phyloP scores from a whole-genome alignment of 2,113 vertebrate genomes.

The Dasyornis broadbenti region DNA sequence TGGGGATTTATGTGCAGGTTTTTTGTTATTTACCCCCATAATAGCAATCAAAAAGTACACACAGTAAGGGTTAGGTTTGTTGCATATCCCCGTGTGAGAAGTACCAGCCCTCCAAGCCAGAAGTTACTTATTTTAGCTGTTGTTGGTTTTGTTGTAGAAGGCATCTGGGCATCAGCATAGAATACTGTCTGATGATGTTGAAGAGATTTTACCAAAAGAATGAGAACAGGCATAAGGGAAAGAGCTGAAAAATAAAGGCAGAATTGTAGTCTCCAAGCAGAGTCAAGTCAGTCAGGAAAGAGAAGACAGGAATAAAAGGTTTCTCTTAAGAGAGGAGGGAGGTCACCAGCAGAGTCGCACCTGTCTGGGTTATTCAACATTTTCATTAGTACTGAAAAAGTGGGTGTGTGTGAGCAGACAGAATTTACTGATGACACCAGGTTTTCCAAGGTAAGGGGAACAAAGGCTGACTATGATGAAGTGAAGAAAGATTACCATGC shows the following conservation, averaged over 20 bases:
- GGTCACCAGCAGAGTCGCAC: background rate
- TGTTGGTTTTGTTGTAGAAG: background rate
- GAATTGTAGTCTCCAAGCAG: background rate
- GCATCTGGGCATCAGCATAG: background rate
- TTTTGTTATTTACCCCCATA: fast-evolving
- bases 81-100: background rate
- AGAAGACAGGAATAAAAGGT: background rate
- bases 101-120: background rate
- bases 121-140: background rate
- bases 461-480: background rate
- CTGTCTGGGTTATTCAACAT: background rate
- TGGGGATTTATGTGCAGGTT: background rate
- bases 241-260: background rate
- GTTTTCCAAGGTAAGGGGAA: background rate
- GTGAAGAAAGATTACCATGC: background rate
- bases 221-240: background rate
- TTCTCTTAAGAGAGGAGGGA: background rate
- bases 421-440: background rate
- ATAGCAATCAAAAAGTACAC: background rate
- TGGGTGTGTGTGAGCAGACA: background rate
- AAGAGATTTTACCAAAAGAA: background rate
- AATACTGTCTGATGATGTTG: background rate
- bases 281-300: background rate
- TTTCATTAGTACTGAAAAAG: background rate
- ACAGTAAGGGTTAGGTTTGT: background rate